Conservation (phyloP, 2,797 vertebrate genomes). For the Columba guinea region DNA sequence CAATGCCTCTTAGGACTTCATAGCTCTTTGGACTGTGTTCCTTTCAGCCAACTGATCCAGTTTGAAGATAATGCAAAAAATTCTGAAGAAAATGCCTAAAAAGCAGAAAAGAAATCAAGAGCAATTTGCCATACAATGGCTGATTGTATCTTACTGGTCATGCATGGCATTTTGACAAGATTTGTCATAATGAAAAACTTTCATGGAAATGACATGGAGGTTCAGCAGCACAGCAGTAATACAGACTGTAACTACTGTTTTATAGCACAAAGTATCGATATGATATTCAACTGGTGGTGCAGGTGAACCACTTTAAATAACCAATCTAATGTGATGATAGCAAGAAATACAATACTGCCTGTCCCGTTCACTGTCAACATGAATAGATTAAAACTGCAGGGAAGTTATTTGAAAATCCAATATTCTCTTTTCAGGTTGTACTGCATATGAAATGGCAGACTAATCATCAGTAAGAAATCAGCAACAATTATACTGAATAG, state of each 20-base stretch:
- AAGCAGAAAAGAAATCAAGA: slow-evolving; percentile 72
- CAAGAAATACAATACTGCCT: slow-evolving; percentile 76
- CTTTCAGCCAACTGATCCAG: slow-evolving; percentile 66
- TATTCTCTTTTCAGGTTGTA: slow-evolving; percentile 70
- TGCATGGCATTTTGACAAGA: slow-evolving; percentile 76
- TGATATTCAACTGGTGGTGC: slow-evolving; percentile 73
- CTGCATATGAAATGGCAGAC: slow-evolving; percentile 74
- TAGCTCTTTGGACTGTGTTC: slow-evolving; percentile 26
- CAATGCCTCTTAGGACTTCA: slow-evolving; percentile 67
- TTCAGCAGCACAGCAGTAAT: slow-evolving; percentile 54
- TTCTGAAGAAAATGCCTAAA: slow-evolving; percentile 73
- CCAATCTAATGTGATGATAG: slow-evolving; percentile 75
- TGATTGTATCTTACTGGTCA: neutral
- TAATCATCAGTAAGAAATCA: slow-evolving; percentile 78
- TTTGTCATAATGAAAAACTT: neutral
- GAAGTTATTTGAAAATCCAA: slow-evolving; percentile 66
- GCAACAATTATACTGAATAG: slow-evolving; percentile 80
- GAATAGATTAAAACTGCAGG: slow-evolving; percentile 78
- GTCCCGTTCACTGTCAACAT: slow-evolving; percentile 78
- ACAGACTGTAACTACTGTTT: slow-evolving; percentile 68
- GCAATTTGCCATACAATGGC: slow-evolving; percentile 64
- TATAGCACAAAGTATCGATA: slow-evolving; percentile 60
- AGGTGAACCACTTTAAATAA: slow-evolving; percentile 81
- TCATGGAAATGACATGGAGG: neutral
- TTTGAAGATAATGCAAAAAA: slow-evolving; percentile 58